phyloP scores from a whole-genome alignment of 1,140 invertebrate genomes.

The Acromyrmex heyeri region DNA sequence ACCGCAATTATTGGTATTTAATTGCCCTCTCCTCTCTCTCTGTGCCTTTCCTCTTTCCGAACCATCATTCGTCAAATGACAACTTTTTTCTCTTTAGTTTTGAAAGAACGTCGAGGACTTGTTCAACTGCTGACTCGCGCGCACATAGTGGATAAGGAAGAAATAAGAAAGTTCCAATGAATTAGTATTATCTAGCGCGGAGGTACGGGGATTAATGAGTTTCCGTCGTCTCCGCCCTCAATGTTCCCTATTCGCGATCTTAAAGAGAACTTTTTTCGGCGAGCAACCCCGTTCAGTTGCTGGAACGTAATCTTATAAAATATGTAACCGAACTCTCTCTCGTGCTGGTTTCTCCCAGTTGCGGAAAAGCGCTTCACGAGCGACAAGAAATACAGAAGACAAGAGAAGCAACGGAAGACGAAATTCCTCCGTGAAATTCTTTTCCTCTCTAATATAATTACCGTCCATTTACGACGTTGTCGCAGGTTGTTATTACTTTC shows the following conservation, averaged over 20 bases:
- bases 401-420: conserved; percentile 6
- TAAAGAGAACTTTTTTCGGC: conserved; percentile 30
- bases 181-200: conserved; percentile 71
- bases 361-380: conserved; percentile 22
- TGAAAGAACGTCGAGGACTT: conserved; percentile 33
- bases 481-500: conserved; percentile 47
- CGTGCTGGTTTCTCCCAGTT: background rate
- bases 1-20: conserved; percentile 65
- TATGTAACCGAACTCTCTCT: conserved; percentile 42
- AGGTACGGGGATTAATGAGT: conserved; percentile 70
- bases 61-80: conserved; percentile 7
- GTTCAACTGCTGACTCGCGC: conserved; percentile 36
- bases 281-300: conserved; percentile 10
- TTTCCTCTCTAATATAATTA: conserved; percentile 38
- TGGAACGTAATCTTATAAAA: conserved; percentile 53
- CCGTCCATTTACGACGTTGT: conserved; percentile 40
- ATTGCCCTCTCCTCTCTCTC: conserved; percentile 16
- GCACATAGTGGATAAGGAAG: conserved; percentile 56
- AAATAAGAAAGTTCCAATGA: conserved; percentile 63
- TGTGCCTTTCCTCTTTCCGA: background rate
- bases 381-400: conserved; percentile 15
- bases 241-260: background rate
- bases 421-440: conserved; percentile 41
- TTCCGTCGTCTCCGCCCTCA: background rate
- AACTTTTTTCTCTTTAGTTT: conserved; percentile 12